Conservation (phyloP, 2,888 invertebrate species). For the Apodemia mormo region DNA sequence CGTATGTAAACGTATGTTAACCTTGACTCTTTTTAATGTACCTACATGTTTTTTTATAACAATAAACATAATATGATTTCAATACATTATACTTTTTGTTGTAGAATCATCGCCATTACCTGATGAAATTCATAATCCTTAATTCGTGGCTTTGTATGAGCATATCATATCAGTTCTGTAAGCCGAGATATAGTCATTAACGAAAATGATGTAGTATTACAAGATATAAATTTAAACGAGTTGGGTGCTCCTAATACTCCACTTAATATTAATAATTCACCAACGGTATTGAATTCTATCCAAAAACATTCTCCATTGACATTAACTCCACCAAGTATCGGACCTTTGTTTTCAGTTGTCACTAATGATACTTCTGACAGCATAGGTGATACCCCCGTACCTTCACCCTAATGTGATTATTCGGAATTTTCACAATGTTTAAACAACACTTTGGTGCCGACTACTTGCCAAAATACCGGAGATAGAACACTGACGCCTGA, state of each 20-base stretch:
- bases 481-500: neutral
- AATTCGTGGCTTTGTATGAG: constrained; percentile 11
- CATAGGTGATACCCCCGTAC: constrained; percentile 1
- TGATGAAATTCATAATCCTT: constrained; percentile 7
- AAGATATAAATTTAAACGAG: constrained; percentile 8
- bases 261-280: constrained; percentile 17
- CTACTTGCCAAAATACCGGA: neutral
- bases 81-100: neutral
- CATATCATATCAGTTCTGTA: constrained; percentile 3
- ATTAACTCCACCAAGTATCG: constrained; percentile 22
- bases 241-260: constrained; percentile 13
- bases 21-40: too few species aligned
- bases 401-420: constrained; percentile 16
- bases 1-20: too few species aligned
- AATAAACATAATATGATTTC: too few species aligned
- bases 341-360: neutral
- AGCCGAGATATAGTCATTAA: neutral
- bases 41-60: too few species aligned
- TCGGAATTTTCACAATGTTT: neutral
- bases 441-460: constrained; percentile 14
- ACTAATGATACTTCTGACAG: constrained; percentile 16
- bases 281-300: constrained; percentile 17
- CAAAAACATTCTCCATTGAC: constrained; percentile 23
- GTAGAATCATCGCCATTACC: constrained; percentile 7
- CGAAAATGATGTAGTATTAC: constrained; percentile 1